Evolutionary conservation across 2,797 vertebrate species (phyloP), one percentile per base, ranked within the genome.

Genomic region (Argyrosomus regius): DNA sequence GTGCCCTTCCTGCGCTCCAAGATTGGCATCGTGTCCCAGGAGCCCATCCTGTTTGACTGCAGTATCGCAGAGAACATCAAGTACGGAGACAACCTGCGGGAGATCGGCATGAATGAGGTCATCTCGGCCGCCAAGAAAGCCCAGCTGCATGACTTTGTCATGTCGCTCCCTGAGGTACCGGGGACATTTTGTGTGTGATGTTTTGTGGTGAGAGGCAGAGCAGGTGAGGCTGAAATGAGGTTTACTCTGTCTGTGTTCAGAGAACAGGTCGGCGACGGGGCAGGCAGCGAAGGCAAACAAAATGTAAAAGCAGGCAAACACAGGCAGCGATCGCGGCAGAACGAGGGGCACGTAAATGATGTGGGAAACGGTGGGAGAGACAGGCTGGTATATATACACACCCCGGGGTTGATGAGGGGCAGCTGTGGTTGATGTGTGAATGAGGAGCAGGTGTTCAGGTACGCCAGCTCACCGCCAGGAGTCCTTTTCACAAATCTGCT

Each of bases 21-120:
- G 89, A 97, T 97, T 48, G 96, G 96, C 75, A 96, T 97, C 2
- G 96, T 97, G 59, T 96, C 96, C 62, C 96, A 97, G 91, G 96
- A 97, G 92, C 96, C 96, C 7, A 75, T 96, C 69, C 68, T 97
- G 85, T 97, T 97, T 22, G 96, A 96, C 93, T 96, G 96, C 89
- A 97, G 95, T 91, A 96, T 97, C 58, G 94, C 76, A 0, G 95
- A 96, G 48, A 97, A 97, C 90, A 96, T 97, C 85, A 95, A 95
- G 79, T 97, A 97, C 11, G 96, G 96, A 0, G 94, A 96, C 91
- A 96, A 97, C 92, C 80, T 75, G 24, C 91, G 93, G 46, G 91
- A 96, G 10, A 90, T 97, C 86, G 70, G 92, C 89, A 92, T 92
- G 91, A 83, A 95, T 3, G 95, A 97, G 45, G 94, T 97, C 88